Percentiles rank a stretch among this genome's conserved stretches.
Evolutionary conservation across 2,888 invertebrate genomes (phyloP).

Genomic region (Lochmaea crataegi): DNA sequence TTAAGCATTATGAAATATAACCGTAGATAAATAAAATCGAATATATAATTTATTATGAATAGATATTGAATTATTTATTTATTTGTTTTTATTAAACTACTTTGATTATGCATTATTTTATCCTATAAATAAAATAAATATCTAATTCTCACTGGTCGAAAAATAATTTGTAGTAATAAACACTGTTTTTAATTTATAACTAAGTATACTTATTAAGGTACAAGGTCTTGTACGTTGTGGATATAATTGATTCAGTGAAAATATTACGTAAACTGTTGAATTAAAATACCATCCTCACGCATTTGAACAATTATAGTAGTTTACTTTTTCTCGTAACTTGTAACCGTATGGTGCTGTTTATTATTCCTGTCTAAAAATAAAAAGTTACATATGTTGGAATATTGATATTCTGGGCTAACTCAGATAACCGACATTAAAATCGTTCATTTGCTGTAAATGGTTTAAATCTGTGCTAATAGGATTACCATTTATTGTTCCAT

Average conservation of each 20-base stretch:
- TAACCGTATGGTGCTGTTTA: conserved; percentile 20
- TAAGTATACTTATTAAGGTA: conserved; percentile 7
- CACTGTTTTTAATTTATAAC: background rate
- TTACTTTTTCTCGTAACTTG: conserved; percentile 21
- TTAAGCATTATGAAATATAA: too few relatives aligned
- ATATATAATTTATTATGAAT: too few relatives aligned
- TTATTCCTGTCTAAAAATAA: conserved; percentile 24
- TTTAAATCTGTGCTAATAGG: background rate
- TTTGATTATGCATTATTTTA: too few relatives aligned
- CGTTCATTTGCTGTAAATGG: conserved; percentile 2
- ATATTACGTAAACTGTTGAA: conserved; percentile 10
- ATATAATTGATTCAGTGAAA: conserved; percentile 2
- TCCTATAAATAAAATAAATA: too few relatives aligned
- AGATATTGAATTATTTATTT: too few relatives aligned
- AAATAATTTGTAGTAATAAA: background rate
- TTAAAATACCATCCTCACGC: conserved; percentile 10
- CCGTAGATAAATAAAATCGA: too few relatives aligned
- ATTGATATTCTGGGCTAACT: conserved; percentile 9
- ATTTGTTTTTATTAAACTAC: too few relatives aligned
- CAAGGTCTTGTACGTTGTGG: conserved; percentile 7
- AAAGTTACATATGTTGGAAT: conserved; percentile 17
- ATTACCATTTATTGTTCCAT: background rate
- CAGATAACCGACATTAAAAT: background rate
- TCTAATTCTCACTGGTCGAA: too few relatives aligned
- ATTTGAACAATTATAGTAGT: conserved; percentile 3